A percentile compares a stretch with the other conserved stretches of the same genome.
These are phyloP conservation scores for Pycnonotus jocosus DNA, from an alignment of 2,113 vertebrate genomes.

Conservation along the genomic window DNA sequence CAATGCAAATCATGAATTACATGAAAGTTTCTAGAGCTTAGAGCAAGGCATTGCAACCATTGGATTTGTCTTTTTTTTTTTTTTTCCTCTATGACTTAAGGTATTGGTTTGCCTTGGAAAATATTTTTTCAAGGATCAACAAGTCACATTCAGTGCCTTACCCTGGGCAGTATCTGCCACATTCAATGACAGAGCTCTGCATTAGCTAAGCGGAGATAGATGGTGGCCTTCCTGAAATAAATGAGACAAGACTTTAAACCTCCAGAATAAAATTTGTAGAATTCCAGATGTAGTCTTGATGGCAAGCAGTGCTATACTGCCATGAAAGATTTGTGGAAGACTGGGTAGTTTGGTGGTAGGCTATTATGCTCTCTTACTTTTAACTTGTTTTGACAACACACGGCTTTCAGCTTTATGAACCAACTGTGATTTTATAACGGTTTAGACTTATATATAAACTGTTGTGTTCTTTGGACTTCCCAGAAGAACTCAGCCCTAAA, in stretches of 20 bases:
- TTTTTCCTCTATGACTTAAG: background rate
- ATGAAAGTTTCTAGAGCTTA: background rate
- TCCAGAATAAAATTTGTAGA: background rate
- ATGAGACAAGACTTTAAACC: background rate
- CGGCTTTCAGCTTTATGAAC: background rate
- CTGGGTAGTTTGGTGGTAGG: background rate
- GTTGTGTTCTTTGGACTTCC: background rate
- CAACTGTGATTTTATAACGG: background rate
- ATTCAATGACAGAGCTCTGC: background rate
- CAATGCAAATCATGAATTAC: background rate
- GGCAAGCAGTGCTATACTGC: background rate
- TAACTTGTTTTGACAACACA: background rate
- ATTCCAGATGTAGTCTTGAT: background rate
- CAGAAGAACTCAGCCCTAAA: background rate
- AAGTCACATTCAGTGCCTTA: background rate
- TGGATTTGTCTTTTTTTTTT: background rate
- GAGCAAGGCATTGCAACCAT: background rate
- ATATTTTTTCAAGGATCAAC: background rate
- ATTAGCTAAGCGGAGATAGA: conserved; percentile 7
- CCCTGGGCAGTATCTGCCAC: background rate
- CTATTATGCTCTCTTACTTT: background rate
- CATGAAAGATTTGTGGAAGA: background rate
- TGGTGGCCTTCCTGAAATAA: background rate
- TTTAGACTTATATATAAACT: background rate
- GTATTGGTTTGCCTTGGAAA: background rate